These are phyloP conservation scores for Aspidiotus rigidus DNA, from an alignment of 2,888 invertebrate genomes.

Conservation along the genomic window DNA sequence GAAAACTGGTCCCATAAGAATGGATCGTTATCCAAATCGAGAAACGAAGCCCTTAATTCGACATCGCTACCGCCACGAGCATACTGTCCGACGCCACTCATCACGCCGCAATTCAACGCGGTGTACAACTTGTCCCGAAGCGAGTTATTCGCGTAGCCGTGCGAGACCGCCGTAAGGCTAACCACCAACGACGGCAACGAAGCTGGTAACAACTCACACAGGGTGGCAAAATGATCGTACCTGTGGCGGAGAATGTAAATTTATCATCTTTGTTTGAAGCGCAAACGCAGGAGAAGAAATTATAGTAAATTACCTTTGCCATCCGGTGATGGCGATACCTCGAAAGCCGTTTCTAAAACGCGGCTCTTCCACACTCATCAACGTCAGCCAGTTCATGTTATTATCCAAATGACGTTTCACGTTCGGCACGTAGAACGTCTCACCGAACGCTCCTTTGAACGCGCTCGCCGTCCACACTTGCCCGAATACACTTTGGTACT, in stretches of 20 bases:
- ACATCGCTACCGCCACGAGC: neutral
- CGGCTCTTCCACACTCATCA: constrained; percentile 52
- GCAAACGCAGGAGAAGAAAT: no score
- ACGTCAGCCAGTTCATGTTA: constrained; percentile 59
- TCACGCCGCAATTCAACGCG: constrained; percentile 50
- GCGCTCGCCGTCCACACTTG: constrained; percentile 65
- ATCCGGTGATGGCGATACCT: constrained; percentile 52
- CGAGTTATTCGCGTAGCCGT: constrained; percentile 53
- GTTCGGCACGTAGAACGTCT: constrained; percentile 58
- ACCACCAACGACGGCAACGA: constrained; percentile 57
- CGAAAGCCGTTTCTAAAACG: constrained; percentile 48
- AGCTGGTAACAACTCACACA: constrained; percentile 59
- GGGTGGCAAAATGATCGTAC: constrained; percentile 61
- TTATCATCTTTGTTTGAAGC: no score
- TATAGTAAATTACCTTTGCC: constrained; percentile 46
- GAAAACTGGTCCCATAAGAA: constrained; percentile 55
- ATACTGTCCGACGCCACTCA: constrained; percentile 38
- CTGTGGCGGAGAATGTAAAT: constrained; percentile 40
- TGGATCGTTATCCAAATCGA: constrained; percentile 49
- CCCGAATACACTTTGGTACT: constrained; percentile 57
- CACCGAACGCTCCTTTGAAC: constrained; percentile 67
- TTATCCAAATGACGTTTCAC: constrained; percentile 60
- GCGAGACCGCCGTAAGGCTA: constrained; percentile 50
- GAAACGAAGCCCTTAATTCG: constrained; percentile 39
- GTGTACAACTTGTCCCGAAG: constrained; percentile 45